Percentiles rank a stretch among this genome's conserved stretches.
phyloP scores from a whole-genome alignment of 2,888 invertebrate genomes.

The Bellardia pandia region DNA sequence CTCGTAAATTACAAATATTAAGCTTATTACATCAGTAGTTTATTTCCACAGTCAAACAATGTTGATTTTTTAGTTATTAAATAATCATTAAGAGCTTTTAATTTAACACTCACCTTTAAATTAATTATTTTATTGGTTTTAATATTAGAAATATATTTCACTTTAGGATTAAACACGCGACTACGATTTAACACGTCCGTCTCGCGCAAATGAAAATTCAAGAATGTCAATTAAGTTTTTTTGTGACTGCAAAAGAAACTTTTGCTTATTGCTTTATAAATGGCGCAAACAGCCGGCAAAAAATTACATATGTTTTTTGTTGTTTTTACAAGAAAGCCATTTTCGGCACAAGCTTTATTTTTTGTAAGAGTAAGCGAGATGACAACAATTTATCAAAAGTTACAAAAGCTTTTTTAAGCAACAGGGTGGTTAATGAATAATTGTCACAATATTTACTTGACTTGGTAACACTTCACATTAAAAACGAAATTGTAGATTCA shows the following conservation, averaged over 20 bases:
- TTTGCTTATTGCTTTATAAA: conserved; percentile 1
- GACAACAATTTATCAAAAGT: too few relatives aligned
- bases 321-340: conserved; percentile 1
- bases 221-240: conserved; percentile 46
- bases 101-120: conserved; percentile 33
- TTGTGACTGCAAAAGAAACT: conserved; percentile 1
- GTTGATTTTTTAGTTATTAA: not conserved
- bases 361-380: too few relatives aligned
- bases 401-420: too few relatives aligned
- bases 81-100: not conserved
- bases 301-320: not conserved
- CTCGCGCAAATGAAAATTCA: conserved; percentile 25
- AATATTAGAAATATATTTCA: not conserved
- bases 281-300: conserved; percentile 23
- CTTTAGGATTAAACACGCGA: conserved; percentile 10
- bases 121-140: not conserved
- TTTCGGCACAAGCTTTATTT: not conserved
- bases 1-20: too few relatives aligned
- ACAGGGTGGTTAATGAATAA: too few relatives aligned
- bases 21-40: too few relatives aligned
- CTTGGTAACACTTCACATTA: too few relatives aligned
- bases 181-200: conserved; percentile 29
- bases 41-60: not conserved
- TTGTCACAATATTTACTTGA: too few relatives aligned
- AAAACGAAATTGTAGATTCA: too few relatives aligned